phyloP scores from a whole-genome alignment of 2,888 invertebrate genomes.

The Dexiosoma caninum region DNA sequence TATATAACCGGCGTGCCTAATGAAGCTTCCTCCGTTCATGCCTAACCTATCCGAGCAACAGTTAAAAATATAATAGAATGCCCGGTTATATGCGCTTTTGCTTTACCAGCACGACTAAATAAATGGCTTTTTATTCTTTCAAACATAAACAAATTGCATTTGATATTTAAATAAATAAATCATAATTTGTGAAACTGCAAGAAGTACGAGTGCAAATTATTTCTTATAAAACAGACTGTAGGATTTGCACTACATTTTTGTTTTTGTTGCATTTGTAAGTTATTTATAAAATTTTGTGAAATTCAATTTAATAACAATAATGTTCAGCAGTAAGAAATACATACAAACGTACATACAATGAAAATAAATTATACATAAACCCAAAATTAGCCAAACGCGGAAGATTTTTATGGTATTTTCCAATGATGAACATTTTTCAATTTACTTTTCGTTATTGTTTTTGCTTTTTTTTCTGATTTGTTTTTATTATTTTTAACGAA shows the following conservation, averaged over 20 bases:
- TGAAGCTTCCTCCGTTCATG: too few species aligned
- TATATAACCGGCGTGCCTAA: too few species aligned
- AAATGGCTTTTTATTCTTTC: constrained; percentile 17
- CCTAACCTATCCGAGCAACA: too few species aligned
- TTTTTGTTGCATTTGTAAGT: not conserved
- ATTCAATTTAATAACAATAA: constrained; percentile 50
- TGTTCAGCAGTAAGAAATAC: constrained; percentile 25
- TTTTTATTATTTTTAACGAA: not conserved
- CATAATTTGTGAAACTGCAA: constrained; percentile 39
- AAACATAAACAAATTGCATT: constrained; percentile 38
- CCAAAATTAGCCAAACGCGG: constrained; percentile 68
- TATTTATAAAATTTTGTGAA: constrained; percentile 45
- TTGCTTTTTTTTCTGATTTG: not conserved
- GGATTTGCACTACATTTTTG: not conserved
- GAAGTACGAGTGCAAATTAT: constrained; percentile 4
- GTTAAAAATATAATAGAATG: too few species aligned
- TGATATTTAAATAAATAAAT: constrained; percentile 52
- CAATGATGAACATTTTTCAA: constrained; percentile 61
- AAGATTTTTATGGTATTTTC: constrained; percentile 59
- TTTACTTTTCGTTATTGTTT: constrained; percentile 17
- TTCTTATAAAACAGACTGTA: not conserved
- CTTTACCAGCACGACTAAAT: not conserved
- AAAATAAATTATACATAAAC: constrained; percentile 11
- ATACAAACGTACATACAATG: too few species aligned
- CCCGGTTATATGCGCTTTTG: too few species aligned